phyloP scores from a whole-genome alignment of 2,797 vertebrate species.

The Ibycter americanus region DNA sequence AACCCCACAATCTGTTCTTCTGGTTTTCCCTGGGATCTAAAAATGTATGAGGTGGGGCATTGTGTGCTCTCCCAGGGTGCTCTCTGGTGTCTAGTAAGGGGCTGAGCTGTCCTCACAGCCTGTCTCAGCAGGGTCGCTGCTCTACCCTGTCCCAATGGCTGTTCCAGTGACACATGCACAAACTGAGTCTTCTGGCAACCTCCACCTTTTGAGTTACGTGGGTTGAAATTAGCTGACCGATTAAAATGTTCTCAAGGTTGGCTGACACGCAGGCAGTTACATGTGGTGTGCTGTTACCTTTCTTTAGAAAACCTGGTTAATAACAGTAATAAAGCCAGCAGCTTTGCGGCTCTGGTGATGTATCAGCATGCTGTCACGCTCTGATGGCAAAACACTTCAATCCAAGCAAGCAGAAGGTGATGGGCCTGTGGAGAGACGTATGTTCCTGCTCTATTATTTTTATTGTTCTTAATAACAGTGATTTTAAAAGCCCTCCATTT shows the following conservation, averaged over 20 bases:
- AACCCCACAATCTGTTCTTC: rapidly evolving
- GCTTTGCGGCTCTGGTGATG: not conserved
- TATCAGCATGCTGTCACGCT: constrained; percentile 6
- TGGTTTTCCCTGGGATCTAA: not conserved
- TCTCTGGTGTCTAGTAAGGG: not conserved
- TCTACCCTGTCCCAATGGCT: not conserved
- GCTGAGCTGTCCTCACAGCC: not conserved
- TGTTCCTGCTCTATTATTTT: constrained; percentile 45
- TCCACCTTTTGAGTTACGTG: not conserved
- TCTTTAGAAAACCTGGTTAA: constrained; percentile 22
- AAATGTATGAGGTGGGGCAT: not conserved
- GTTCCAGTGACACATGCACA: not conserved
- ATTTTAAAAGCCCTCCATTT: constrained; percentile 35
- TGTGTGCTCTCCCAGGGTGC: not conserved
- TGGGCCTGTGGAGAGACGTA: constrained; percentile 39
- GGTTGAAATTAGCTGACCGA: not conserved
- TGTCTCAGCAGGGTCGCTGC: not conserved
- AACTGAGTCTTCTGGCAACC: not conserved
- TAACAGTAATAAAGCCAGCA: constrained; percentile 42
- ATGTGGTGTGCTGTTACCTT: not conserved
- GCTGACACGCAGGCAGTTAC: not conserved
- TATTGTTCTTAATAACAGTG: constrained; percentile 47
- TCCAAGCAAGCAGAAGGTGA: constrained; percentile 39
- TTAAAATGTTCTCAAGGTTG: not conserved
- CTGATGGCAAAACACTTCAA: constrained; percentile 62